Base-by-base conservation (phyloP, 92 coral and sea anemone genomes). In the Parazoanthus swiftii region DNA sequence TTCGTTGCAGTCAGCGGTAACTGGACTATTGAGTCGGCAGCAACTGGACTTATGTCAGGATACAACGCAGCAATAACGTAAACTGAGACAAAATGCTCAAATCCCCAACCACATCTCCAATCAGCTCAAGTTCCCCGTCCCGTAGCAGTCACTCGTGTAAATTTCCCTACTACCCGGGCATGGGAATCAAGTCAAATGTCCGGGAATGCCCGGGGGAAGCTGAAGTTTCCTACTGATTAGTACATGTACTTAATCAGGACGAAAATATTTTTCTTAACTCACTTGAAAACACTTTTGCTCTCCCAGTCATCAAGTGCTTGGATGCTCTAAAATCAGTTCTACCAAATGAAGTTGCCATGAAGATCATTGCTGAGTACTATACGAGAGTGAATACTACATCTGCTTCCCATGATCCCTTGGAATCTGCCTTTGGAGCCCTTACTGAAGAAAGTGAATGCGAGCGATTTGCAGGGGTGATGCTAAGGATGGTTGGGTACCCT, bases 361-460 rank as follows among this genome's bases (percentile, higher is more conserved):
- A 84, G 58, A 35, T 84, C 39, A 84, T 84, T 46, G 87, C 87
- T 29, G 79, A 70, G 26, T 33, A 46, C 56, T 84, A 84, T 84
- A 54, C 44, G 15, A 71, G 44, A 29, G 23, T 36, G 48, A 84
- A 84, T 48, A 7, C n/a, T 83, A 33, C 78, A 21, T 46, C 87
- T 84, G 68, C 82, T 79, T 46, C 87, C 66, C 66, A 33, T 71
- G 68, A 72, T 48, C 15, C 79, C 5, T 16, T 35, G 66, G 25
- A 71, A 20, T 0, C 68, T 44, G 5, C 87, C 75, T 2, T 25
- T 6, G 20, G 59, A 54, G 59, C 18, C 63, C 42, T 26, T 21
- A 84, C 87, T 46, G 79, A 43, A 35, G 87, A 84, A 29, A 54
- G 87, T 29, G 87, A 84, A 4, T 68, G 77, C 11, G 87, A 84